Evolutionary conservation across 2,888 invertebrate genomes (phyloP), one percentile per base, ranked within the genome.

Genomic region (Cerceris ruficornis): DNA sequence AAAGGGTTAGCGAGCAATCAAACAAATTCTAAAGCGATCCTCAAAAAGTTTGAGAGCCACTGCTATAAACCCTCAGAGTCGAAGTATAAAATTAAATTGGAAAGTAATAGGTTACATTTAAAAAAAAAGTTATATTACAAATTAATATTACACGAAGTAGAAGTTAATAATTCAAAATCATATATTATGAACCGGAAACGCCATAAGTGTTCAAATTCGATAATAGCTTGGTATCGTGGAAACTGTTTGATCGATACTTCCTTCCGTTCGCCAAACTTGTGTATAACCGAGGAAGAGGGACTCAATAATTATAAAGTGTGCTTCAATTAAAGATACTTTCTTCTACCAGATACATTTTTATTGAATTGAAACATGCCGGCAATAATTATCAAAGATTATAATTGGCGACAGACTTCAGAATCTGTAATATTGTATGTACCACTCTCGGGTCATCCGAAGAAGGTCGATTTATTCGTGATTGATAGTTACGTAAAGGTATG

Each of bases 341-440:
- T 14, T 15, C 11, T 6, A 14, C 43, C 57, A 6, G 14, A 14
- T 8, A 8, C 39, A 17, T 17, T n/a, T 17, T 39, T 41, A 61
- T n/a, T 13, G 11, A 39, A 41, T 17, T 62, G 15, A 46, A 88
- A 85, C 76, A 96, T 96, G 96, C 95, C 96, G n/a, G 81, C 79
- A 49, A 94, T 96, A 82, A 84, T 96, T 83, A 93, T 97, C 0
- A 96, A 95, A 93, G 95, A 97, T 93, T 96, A 94, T 88, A 94
- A 94, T 50, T 97, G 97, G 97, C 94, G 94, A 52, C 96, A 97
- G 93, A 95, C 95, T 0, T 92, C 93, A 13, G 93, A 93, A 52
- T 92, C 92, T 50, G 88, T 97, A 8, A 94, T 94, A 75, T 93
- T 97, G 69, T 93, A 94, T 81, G 94, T 97, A 42, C 95, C 96